These are phyloP conservation scores for Phyllostomus hastatus DNA, from an alignment of 2,113 vertebrate species.

Conservation along the genomic window DNA sequence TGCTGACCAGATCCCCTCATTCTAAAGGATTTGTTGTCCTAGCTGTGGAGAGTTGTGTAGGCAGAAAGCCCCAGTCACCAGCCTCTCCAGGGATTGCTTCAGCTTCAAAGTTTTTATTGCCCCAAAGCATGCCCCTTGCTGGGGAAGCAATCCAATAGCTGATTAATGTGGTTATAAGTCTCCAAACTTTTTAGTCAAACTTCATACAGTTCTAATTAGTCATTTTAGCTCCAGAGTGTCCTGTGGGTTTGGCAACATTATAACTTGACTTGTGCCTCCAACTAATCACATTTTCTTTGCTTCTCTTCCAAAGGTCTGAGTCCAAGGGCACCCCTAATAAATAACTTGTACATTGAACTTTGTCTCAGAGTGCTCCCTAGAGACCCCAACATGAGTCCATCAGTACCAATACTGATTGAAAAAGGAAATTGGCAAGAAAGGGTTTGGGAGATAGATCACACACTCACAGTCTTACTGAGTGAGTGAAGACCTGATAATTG, in stretches of 20 bases:
- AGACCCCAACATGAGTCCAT: not conserved
- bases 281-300: not conserved
- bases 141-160: not conserved
- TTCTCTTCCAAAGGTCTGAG: not conserved
- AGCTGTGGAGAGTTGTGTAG: not conserved
- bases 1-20: not conserved
- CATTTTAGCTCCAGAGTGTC: not conserved
- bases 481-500: not conserved
- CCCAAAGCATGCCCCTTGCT: not conserved
- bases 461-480: not conserved
- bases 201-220: not conserved
- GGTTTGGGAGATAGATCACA: not conserved
- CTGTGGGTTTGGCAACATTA: not conserved
- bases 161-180: not conserved
- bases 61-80: not conserved
- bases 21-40: not conserved
- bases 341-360: not conserved
- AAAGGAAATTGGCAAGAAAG: not conserved
- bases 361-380: not conserved
- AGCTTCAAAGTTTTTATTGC: not conserved
- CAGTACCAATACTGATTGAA: not conserved
- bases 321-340: not conserved
- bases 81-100: not conserved
- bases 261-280: not conserved
- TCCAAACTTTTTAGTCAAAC: not conserved